These are phyloP conservation scores for Lagopus muta DNA, from an alignment of 2,113 vertebrate genomes.

Conservation along the genomic window DNA sequence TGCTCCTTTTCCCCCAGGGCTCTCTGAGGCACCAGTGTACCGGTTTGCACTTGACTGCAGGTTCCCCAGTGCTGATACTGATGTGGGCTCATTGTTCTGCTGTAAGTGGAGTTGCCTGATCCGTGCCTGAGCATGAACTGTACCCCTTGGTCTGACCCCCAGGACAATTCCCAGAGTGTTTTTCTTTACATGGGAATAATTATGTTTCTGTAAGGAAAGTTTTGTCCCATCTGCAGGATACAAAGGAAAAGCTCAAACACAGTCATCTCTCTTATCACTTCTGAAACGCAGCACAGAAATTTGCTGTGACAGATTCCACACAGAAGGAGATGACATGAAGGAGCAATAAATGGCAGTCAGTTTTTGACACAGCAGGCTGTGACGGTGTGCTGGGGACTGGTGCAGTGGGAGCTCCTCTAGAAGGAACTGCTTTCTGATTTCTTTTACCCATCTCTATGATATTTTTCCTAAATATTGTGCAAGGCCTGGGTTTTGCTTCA, in stretches of 20 bases:
- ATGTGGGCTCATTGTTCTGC: rapidly evolving
- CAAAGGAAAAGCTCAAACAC: background rate
- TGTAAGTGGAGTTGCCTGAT: background rate
- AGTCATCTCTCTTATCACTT: background rate
- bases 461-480: background rate
- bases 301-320: background rate
- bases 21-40: rapidly evolving
- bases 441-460: background rate
- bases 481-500: background rate
- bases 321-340: background rate
- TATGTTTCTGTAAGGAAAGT: background rate
- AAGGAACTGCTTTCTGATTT: background rate
- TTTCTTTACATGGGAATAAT: background rate
- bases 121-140: background rate
- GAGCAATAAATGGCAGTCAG: background rate
- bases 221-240: background rate
- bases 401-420: background rate
- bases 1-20: background rate
- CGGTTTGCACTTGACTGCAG: background rate
- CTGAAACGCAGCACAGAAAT: background rate
- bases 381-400: background rate
- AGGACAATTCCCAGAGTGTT: background rate
- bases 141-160: background rate
- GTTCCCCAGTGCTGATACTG: background rate
- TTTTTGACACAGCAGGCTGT: background rate